These are phyloP conservation scores for Blennius ocellaris DNA, from an alignment of 2,113 vertebrate species.

Conservation along the genomic window DNA sequence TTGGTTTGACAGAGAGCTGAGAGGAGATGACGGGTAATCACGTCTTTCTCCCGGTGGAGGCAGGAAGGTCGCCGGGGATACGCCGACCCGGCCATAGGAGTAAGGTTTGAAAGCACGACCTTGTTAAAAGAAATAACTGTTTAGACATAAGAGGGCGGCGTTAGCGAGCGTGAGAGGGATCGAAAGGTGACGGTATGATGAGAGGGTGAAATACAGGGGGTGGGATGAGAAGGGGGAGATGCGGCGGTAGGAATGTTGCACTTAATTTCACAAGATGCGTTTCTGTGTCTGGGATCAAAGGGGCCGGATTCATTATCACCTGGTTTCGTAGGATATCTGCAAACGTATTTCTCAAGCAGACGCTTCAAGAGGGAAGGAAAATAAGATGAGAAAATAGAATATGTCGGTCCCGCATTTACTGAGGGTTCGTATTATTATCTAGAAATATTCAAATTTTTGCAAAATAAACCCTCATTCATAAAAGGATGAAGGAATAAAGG, in stretches of 20 bases:
- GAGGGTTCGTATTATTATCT: not conserved
- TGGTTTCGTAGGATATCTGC: not conserved
- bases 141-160: conserved; percentile 9
- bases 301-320: not conserved
- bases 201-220: conserved; percentile 4
- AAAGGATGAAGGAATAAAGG: too few relatives aligned
- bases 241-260: not conserved
- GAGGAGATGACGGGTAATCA: conserved; percentile 47
- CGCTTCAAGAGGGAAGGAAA: conserved; percentile 13
- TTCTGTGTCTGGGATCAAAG: not conserved
- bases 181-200: not conserved
- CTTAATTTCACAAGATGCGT: too few relatives aligned
- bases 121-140: conserved; percentile 38
- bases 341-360: conserved; percentile 3
- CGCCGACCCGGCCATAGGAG: not conserved
- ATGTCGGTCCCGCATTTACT: not conserved
- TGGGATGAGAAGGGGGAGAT: not conserved
- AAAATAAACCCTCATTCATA: too few relatives aligned
- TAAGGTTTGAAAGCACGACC: conserved; percentile 39
- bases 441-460: too few relatives aligned
- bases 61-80: conserved; percentile 23
- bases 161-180: not conserved
- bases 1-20: conserved; percentile 38
- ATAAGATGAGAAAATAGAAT: conserved; percentile 3
- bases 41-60: conserved; percentile 30